Percentiles rank a stretch among this genome's conserved stretches.
phyloP scores from a whole-genome alignment of 2,113 vertebrate species.

The Pristiophorus japonicus region DNA sequence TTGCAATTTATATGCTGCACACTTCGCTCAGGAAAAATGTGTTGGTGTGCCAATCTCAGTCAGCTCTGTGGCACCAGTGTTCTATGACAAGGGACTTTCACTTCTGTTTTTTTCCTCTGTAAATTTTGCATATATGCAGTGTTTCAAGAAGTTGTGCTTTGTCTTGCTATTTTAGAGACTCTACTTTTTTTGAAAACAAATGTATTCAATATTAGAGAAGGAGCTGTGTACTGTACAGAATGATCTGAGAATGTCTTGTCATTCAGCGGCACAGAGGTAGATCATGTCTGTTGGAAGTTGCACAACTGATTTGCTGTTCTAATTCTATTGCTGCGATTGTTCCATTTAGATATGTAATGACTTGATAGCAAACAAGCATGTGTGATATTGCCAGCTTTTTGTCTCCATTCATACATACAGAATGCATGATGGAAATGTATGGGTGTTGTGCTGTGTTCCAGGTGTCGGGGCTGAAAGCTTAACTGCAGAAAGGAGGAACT shows the following conservation, averaged over 20 bases:
- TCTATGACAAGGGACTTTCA: not conserved
- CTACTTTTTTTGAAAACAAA: not conserved
- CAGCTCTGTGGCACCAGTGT: not conserved
- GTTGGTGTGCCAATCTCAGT: not conserved
- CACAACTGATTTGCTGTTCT: not conserved
- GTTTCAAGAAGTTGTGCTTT: not conserved
- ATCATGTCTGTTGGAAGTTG: not conserved
- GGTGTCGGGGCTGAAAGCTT: not conserved
- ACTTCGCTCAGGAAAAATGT: not conserved
- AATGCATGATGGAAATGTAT: not conserved
- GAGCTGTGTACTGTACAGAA: not conserved
- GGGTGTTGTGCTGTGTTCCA: not conserved
- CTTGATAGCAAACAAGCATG: not conserved
- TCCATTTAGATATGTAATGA: not conserved
- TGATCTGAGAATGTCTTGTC: not conserved
- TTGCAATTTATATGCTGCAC: not conserved
- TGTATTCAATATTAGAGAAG: not conserved
- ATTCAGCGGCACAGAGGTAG: not conserved
- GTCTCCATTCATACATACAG: not conserved
- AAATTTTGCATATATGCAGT: not conserved
- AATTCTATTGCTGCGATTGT: not conserved
- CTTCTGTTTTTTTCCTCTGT: constrained; percentile 15
- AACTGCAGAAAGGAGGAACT: not conserved
- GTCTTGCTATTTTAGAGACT: not conserved
- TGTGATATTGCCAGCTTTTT: too few species aligned